These are phyloP conservation scores for Heterotis niloticus DNA, from an alignment of 2,113 vertebrate genomes.

Conservation along the genomic window DNA sequence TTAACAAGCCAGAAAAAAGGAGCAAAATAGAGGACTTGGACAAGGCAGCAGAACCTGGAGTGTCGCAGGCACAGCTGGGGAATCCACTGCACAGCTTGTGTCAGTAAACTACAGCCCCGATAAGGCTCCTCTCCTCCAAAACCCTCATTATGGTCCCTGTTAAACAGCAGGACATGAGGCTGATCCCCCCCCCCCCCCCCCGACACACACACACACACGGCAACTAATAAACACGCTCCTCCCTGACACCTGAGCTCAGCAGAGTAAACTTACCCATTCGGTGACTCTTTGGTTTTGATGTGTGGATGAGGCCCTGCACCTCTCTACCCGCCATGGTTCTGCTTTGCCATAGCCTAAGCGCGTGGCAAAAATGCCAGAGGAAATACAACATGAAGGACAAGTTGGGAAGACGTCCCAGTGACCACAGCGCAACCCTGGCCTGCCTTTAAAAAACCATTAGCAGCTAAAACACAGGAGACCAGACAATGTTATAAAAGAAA, in stretches of 20 bases:
- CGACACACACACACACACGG: too few species aligned
- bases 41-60: neutral
- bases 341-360: too few species aligned
- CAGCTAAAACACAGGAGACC: too few species aligned
- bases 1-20: slow-evolving; percentile 12
- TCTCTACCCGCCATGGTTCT: too few species aligned
- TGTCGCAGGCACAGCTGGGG: neutral
- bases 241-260: neutral
- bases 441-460: too few species aligned
- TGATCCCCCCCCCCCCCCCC: slow-evolving; percentile 3
- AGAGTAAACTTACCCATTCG: neutral
- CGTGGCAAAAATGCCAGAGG: too few species aligned
- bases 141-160: slow-evolving; percentile 43
- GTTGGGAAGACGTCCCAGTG: too few species aligned
- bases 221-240: neutral
- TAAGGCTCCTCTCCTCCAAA: slow-evolving; percentile 49
- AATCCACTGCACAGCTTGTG: slow-evolving; percentile 31
- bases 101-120: slow-evolving; percentile 41
- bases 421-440: too few species aligned
- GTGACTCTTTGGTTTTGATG: neutral
- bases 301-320: neutral
- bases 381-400: too few species aligned
- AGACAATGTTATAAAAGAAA: too few species aligned
- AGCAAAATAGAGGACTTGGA: neutral
- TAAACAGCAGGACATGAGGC: slow-evolving; percentile 22